Evolutionary conservation across 1,140 invertebrate species (phyloP), one percentile per base, ranked within the genome.

Genomic region (Belonocnema kinseyi): DNA sequence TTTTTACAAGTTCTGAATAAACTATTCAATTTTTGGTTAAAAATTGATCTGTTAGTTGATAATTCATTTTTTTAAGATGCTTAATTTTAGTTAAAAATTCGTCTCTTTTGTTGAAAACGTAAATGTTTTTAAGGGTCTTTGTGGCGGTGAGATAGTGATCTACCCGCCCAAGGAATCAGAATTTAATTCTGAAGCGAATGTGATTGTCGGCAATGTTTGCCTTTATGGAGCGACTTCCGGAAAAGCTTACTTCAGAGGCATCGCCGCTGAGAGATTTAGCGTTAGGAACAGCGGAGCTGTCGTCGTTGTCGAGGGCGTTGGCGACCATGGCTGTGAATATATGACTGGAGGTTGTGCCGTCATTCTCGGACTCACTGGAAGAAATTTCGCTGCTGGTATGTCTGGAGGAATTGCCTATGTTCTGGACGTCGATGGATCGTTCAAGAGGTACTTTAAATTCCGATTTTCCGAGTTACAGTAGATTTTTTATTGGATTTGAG

Each of bases 371-470:
- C 92, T 96, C n/a, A 98, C 97, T 14, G 98, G 98, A 74, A 93
- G 98, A 75, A 99, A 99, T 93, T 99, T 99, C 92, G 98, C 98
- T 53, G 99, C 99, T 76, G 99, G 98, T 83, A 99, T 99, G 98
- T 98, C 96, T 84, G 98, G 98, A 78, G 99, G 99, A 80, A 96
- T 99, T 80, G 99, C 99, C 0, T 99, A 98, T 88, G 96, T 99
- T 12, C 96, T 97, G 87, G 98, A 99, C 87, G 94, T 95, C 82
- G 97, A 97, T 90, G 96, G 95, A 1, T 96, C 95, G 6, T 97
- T 97, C 89, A 93, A 93, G 76, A 93, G 91, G 88, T 94, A 85
- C 1, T 12, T 53, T 14, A 58, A 40, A 40, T 76, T 17, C 0
- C n/a, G 17, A 40, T 14, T 58, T 13, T 21, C 21, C 46, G 5